Conservation (phyloP, 2,888 invertebrate species). For the Pseudolycoriella hygida region DNA sequence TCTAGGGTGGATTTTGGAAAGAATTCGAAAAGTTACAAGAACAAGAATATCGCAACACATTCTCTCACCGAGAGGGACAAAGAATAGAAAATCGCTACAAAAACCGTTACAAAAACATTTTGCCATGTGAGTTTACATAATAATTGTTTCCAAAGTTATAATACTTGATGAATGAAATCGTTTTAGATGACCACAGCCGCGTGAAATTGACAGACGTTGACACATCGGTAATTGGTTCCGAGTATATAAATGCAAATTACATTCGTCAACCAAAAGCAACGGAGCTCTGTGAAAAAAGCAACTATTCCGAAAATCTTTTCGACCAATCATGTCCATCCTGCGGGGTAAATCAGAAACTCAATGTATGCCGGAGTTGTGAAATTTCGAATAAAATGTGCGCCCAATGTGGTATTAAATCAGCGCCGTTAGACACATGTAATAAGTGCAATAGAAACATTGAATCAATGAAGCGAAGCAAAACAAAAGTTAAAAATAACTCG, state of each 20-base stretch:
- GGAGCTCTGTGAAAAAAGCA: conserved; percentile 18
- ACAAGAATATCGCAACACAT: conserved; percentile 86
- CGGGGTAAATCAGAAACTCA: conserved; percentile 27
- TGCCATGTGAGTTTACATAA: conserved; percentile 50
- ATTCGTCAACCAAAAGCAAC: conserved; percentile 44
- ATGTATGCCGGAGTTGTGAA: conserved; percentile 27
- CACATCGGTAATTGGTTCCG: conserved; percentile 56
- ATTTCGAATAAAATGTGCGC: conserved; percentile 28
- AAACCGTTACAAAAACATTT: conserved; percentile 96
- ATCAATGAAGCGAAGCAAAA: conserved; percentile 23
- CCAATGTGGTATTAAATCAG: conserved; percentile 28
- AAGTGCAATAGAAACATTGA: conserved; percentile 6
- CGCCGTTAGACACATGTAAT: conserved; percentile 22
- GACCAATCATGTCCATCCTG: conserved; percentile 23
- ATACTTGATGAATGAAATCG: too few species aligned
- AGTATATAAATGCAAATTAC: conserved; percentile 96
- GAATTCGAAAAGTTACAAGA: conserved; percentile 95
- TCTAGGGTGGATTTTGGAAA: conserved; percentile 86
- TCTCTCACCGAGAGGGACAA: conserved; percentile 86
- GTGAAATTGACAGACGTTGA: conserved; percentile 63
- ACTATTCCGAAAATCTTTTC: conserved; percentile 26
- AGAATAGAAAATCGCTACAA: conserved; percentile 84
- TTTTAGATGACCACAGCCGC: conserved; percentile 81
- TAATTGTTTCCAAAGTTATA: conserved; percentile 2
- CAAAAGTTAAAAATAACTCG: conserved; percentile 24